These are phyloP conservation scores for Oxyura jamaicensis DNA, from an alignment of 2,113 vertebrate genomes.

Conservation along the genomic window DNA sequence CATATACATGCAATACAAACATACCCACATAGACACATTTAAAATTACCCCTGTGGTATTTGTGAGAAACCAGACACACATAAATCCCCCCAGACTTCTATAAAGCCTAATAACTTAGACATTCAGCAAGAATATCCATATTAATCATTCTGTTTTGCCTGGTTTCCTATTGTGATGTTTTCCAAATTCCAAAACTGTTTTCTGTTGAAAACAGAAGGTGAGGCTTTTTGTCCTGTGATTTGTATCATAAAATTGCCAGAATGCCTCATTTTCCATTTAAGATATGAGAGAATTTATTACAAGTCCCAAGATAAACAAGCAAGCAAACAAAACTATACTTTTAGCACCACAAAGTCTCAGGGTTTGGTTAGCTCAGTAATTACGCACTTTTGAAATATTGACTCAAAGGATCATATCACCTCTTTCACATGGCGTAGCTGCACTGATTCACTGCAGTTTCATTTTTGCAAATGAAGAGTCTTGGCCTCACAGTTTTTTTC, in stretches of 20 bases:
- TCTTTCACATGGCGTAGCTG: not conserved
- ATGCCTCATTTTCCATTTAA: not conserved
- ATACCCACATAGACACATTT: not conserved
- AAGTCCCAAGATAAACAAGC: accelerated
- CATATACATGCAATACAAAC: not conserved
- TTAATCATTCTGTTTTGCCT: not conserved
- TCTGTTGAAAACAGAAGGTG: accelerated
- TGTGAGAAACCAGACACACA: not conserved
- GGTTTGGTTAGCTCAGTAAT: not conserved
- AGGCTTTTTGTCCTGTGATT: not conserved
- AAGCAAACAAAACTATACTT: not conserved
- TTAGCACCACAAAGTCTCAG: not conserved
- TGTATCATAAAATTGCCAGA: not conserved
- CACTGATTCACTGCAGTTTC: not conserved
- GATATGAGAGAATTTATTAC: not conserved
- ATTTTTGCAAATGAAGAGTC: not conserved
- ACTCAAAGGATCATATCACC: not conserved
- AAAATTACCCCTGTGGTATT: accelerated
- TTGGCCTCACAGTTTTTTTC: not conserved
- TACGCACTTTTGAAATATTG: not conserved
- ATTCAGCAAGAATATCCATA: not conserved
- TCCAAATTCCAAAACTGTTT: not conserved
- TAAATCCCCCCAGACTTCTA: not conserved
- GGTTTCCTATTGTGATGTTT: not conserved
- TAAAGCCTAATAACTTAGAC: not conserved